phyloP scores from a whole-genome alignment of 2,113 vertebrate species.

The Anarhynchus alexandrinus region DNA sequence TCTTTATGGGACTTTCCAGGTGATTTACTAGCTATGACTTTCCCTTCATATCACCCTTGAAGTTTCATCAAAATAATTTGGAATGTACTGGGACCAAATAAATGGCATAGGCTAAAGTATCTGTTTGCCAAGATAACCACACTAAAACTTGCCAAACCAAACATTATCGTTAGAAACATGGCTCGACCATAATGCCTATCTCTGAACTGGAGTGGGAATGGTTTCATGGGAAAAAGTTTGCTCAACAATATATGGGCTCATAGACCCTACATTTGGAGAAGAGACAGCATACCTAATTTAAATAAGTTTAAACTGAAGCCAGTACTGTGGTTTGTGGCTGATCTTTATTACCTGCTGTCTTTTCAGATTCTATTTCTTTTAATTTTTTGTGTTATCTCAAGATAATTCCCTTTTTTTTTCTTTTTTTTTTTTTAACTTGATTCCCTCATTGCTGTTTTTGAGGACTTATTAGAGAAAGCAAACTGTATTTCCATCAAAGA shows the following conservation, averaged over 20 bases:
- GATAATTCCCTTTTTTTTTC: background rate
- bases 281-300: background rate
- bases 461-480: background rate
- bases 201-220: background rate
- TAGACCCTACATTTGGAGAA: background rate
- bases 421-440: background rate
- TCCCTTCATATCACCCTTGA: background rate
- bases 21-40: slow-evolving; percentile 2
- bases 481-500: background rate
- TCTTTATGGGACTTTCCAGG: background rate
- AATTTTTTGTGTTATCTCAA: background rate
- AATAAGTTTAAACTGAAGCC: background rate
- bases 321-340: background rate
- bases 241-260: background rate
- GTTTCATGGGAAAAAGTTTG: slow-evolving; percentile 24
- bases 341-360: background rate
- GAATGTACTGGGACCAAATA: slow-evolving; percentile 23
- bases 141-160: slow-evolving; percentile 29
- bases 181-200: slow-evolving; percentile 2
- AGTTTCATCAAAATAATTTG: slow-evolving; percentile 35
- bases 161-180: background rate
- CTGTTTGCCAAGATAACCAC: slow-evolving; percentile 32
- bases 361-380: background rate
- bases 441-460: background rate
- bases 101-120: background rate